Conservation (phyloP, 2,888 invertebrate species). For the Hirtodrosophila alboralis region DNA sequence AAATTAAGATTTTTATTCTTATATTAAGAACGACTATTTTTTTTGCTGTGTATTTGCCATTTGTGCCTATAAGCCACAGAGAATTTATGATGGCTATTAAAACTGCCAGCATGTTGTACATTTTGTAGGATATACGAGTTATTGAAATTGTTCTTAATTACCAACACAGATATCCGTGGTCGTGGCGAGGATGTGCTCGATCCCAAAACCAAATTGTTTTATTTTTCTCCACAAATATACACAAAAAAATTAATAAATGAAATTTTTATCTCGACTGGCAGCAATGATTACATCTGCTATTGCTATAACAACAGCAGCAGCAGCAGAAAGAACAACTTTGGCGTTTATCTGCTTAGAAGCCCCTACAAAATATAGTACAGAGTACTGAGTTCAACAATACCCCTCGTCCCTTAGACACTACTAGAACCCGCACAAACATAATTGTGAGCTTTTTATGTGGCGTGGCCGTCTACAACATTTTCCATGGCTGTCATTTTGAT, state of each 20-base stretch:
- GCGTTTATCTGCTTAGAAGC: conserved; percentile 51
- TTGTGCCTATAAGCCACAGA: conserved; percentile 7
- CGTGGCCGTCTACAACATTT: conserved; percentile 65
- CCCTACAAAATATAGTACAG: conserved; percentile 12
- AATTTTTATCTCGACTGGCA: conserved; percentile 45
- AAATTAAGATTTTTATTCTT: no score
- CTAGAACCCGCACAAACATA: conserved; percentile 47
- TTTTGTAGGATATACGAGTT: conserved; percentile 15
- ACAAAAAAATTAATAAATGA: conserved; percentile 71
- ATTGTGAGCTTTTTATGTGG: conserved; percentile 73
- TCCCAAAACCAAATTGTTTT: conserved; percentile 3
- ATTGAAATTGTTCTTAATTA: conserved; percentile 52
- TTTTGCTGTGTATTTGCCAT: conserved; percentile 1
- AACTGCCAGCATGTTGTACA: conserved; percentile 29
- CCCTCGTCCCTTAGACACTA: background rate
- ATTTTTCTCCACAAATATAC: conserved; percentile 35
- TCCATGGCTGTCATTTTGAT: conserved; percentile 72
- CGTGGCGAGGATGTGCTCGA: background rate
- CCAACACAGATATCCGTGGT: conserved; percentile 3
- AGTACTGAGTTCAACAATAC: conserved; percentile 11
- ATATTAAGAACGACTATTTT: no score
- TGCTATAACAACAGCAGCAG: conserved; percentile 31
- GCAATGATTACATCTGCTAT: conserved; percentile 61
- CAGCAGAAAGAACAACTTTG: conserved; percentile 22
- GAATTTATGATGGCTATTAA: conserved; percentile 36